A percentile compares a stretch with the other conserved stretches of the same genome.
phyloP scores from a whole-genome alignment of 2,888 invertebrate species.

The Axea sp. region DNA sequence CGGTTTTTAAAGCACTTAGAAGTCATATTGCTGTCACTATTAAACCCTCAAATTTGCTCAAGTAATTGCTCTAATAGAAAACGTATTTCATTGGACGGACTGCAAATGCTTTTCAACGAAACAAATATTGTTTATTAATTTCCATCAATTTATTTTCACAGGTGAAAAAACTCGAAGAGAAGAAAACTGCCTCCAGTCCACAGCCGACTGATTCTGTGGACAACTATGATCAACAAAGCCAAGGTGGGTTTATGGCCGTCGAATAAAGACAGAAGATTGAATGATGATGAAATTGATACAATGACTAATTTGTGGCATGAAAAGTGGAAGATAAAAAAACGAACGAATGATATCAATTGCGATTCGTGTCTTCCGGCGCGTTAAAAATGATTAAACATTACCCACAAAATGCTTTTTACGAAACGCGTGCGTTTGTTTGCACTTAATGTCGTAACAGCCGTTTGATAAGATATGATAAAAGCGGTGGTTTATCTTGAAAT shows the following conservation, averaged over 20 bases:
- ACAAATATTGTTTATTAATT: too few species aligned
- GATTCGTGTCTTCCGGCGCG: constrained; percentile 1
- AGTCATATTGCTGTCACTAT: constrained; percentile 14
- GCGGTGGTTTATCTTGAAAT: constrained; percentile 38
- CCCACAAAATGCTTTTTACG: constrained; percentile 4
- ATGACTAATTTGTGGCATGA: too few species aligned
- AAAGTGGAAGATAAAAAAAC: too few species aligned
- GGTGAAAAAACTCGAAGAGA: constrained; percentile 76
- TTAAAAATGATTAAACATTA: background rate
- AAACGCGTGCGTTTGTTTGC: constrained; percentile 10
- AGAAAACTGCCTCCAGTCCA: constrained; percentile 61
- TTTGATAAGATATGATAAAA: constrained; percentile 55
- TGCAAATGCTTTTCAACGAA: too few species aligned
- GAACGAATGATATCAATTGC: too few species aligned
- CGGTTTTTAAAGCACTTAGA: constrained; percentile 24
- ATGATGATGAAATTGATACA: too few species aligned
- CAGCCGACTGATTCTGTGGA: constrained; percentile 69
- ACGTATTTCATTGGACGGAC: too few species aligned
- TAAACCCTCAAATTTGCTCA: constrained; percentile 7
- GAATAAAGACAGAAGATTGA: background rate
- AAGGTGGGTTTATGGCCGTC: constrained; percentile 68
- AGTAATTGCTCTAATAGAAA: constrained; percentile 7
- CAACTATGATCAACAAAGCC: constrained; percentile 74
- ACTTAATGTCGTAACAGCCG: background rate
- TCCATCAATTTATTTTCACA: too few species aligned